These are phyloP conservation scores for Talpa occidentalis DNA, from an alignment of 2,113 vertebrate genomes.

Conservation along the genomic window DNA sequence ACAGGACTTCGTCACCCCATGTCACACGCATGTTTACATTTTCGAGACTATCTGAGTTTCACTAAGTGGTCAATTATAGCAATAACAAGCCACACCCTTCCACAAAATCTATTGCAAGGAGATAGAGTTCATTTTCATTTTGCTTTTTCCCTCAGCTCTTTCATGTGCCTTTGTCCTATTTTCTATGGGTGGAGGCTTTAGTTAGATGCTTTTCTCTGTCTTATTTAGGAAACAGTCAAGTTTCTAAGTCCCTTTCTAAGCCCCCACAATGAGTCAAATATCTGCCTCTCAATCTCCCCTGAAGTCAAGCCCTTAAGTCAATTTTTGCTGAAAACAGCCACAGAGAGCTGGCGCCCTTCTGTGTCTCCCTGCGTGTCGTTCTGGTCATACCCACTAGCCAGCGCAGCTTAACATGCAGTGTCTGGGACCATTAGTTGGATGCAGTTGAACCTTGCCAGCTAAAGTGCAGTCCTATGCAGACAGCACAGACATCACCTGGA, in stretches of 20 bases:
- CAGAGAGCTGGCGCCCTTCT: neutral
- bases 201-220: neutral
- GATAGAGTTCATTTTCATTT: neutral
- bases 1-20: neutral
- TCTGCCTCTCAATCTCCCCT: neutral
- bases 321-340: conserved; percentile 25
- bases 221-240: neutral
- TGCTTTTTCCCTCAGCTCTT: neutral
- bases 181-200: neutral
- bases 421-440: neutral
- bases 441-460: neutral
- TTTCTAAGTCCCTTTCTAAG: neutral
- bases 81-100: neutral
- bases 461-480: neutral
- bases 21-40: neutral
- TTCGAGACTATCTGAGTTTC: neutral
- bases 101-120: neutral
- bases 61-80: neutral
- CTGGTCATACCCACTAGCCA: neutral
- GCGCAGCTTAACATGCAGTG: neutral
- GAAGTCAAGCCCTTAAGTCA: neutral
- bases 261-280: neutral
- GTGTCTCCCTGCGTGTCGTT: neutral
- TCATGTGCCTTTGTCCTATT: neutral
- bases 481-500: neutral